phyloP scores from a whole-genome alignment of 2,888 invertebrate genomes.

The Erebia aethiops region DNA sequence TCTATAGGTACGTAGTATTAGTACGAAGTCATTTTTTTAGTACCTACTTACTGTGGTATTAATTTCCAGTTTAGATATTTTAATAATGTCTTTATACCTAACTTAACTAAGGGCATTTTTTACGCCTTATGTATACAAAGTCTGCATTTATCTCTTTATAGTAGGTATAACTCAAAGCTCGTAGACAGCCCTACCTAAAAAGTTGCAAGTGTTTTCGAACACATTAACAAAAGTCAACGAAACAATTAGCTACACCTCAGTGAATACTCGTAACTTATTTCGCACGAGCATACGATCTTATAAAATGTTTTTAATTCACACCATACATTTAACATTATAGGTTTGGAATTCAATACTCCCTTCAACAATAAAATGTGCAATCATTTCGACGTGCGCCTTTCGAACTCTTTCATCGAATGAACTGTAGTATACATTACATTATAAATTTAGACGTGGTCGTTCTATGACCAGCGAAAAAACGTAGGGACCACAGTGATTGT shows the following conservation, averaged over 20 bases:
- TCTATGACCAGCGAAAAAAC: constrained; percentile 78
- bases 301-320: constrained; percentile 33
- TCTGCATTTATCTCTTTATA: background rate
- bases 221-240: constrained; percentile 57
- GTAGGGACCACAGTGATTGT: constrained; percentile 72
- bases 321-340: background rate
- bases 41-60: too few species aligned
- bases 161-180: background rate
- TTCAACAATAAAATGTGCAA: constrained; percentile 72
- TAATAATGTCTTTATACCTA: too few species aligned
- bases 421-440: constrained; percentile 72
- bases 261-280: constrained; percentile 20
- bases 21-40: too few species aligned
- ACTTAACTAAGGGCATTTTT: too few species aligned
- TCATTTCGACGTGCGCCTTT: constrained; percentile 74
- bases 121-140: too few species aligned
- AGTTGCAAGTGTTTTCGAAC: constrained; percentile 62
- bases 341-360: constrained; percentile 41
- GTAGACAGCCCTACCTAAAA: constrained; percentile 42
- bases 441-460: constrained; percentile 71
- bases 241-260: constrained; percentile 11
- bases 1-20: too few species aligned
- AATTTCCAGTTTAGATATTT: too few species aligned
- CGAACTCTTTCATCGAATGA: constrained; percentile 64
- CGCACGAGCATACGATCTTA: constrained; percentile 10